Percentiles rank a stretch among this genome's conserved stretches.
Evolutionary conservation across 2,797 vertebrate genomes (phyloP).

Genomic region (Pangasius sanitwongsei): DNA sequence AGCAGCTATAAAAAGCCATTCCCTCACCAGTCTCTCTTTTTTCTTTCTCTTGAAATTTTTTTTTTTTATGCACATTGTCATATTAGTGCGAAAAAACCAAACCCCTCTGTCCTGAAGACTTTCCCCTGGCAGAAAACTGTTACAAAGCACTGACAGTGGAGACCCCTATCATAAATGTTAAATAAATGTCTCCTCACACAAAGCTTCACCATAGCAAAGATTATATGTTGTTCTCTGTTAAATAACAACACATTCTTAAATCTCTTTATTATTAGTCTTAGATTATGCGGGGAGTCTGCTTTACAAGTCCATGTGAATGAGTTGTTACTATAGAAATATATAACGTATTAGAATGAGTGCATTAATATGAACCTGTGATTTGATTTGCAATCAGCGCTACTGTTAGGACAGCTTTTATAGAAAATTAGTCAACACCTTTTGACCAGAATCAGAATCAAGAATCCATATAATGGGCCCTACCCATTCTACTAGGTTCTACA

Average conservation of each 20-base stretch:
- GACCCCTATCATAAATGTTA: background rate
- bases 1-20: too few relatives aligned
- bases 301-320: background rate
- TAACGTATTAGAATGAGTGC: background rate
- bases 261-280: background rate
- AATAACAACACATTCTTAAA: background rate
- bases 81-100: too few relatives aligned
- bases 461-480: background rate
- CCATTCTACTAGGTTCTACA: background rate
- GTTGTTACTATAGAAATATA: background rate
- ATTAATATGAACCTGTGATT: background rate
- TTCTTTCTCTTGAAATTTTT: background rate
- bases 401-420: background rate
- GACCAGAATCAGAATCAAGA: conserved; percentile 7
- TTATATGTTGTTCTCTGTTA: background rate
- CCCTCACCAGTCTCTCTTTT: too few relatives aligned
- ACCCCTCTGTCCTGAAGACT: background rate
- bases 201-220: background rate
- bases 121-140: background rate
- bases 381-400: background rate
- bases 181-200: background rate
- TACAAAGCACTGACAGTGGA: background rate
- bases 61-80: too few relatives aligned
- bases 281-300: background rate
- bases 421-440: background rate